These are phyloP conservation scores for Drosophila kanapiae DNA, from an alignment of 1,140 invertebrate genomes.

Conservation along the genomic window DNA sequence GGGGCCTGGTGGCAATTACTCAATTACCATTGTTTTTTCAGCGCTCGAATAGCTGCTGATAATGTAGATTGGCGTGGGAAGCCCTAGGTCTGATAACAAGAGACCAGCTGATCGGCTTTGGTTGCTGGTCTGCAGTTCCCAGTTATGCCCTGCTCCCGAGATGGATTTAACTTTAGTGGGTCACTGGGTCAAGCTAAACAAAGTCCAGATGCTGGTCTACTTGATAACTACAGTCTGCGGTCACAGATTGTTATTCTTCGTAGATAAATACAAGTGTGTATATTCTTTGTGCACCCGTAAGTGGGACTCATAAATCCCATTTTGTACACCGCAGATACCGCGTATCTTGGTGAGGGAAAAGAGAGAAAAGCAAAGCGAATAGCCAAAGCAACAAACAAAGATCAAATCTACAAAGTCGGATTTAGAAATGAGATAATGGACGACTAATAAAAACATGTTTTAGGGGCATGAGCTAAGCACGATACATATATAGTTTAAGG, in stretches of 20 bases:
- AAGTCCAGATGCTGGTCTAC: constrained; percentile 27
- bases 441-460: constrained; percentile 46
- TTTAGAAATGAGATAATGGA: constrained; percentile 50
- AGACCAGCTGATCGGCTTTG: neutral
- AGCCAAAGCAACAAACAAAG: constrained; percentile 10
- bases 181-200: constrained; percentile 31
- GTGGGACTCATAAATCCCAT: constrained; percentile 1
- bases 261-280: neutral
- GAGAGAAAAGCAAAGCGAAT: neutral
- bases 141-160: neutral
- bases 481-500: neutral
- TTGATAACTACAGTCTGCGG: constrained; percentile 1
- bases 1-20: constrained; percentile 3
- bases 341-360: constrained; percentile 13
- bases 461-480: constrained; percentile 1
- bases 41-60: constrained; percentile 9
- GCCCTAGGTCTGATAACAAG: neutral
- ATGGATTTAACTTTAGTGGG: constrained; percentile 33
- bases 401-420: neutral
- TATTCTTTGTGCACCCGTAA: neutral
- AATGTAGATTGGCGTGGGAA: constrained; percentile 1
- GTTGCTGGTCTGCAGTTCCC: neutral
- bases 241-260: neutral
- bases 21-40: constrained; percentile 13
- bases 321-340: neutral